These are phyloP conservation scores for Microplitis mediator DNA, from an alignment of 1,140 invertebrate genomes.

Conservation along the genomic window DNA sequence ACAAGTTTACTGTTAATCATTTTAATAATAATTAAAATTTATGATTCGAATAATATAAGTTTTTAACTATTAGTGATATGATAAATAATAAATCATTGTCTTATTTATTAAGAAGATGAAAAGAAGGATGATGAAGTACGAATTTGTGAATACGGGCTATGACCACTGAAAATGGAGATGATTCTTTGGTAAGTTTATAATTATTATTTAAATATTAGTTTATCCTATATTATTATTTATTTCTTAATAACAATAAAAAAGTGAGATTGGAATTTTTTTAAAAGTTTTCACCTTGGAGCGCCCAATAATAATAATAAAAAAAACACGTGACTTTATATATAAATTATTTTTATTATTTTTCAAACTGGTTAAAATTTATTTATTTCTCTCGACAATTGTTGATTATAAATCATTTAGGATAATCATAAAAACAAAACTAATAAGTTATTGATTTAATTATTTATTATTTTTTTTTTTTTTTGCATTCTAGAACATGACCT, in stretches of 20 bases:
- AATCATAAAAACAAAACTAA: background rate
- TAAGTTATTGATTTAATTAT: conserved; percentile 2
- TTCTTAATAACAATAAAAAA: too few species aligned
- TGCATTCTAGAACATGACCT: background rate
- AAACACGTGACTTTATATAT: too few species aligned
- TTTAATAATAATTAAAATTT: background rate
- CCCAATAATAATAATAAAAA: too few species aligned
- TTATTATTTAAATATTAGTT: conserved; percentile 28
- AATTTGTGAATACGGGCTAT: conserved; percentile 53
- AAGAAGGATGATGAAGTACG: conserved; percentile 28
- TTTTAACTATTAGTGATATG: background rate
- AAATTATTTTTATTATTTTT: too few species aligned
- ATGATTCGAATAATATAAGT: too few species aligned
- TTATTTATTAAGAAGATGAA: conserved; percentile 32
- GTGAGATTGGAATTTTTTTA: too few species aligned
- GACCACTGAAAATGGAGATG: conserved; percentile 63
- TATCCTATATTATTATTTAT: conserved; percentile 12
- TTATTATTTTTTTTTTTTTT: too few species aligned
- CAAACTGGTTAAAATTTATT: too few species aligned
- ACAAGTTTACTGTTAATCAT: background rate
- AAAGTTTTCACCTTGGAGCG: too few species aligned
- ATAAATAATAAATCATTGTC: conserved; percentile 15
- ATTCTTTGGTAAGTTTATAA: conserved; percentile 59
- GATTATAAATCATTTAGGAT: background rate
- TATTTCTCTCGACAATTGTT: background rate